A percentile compares a stretch with the other conserved stretches of the same genome.
phyloP scores from a whole-genome alignment of 1,140 invertebrate genomes.

The Drosophila burlai region DNA sequence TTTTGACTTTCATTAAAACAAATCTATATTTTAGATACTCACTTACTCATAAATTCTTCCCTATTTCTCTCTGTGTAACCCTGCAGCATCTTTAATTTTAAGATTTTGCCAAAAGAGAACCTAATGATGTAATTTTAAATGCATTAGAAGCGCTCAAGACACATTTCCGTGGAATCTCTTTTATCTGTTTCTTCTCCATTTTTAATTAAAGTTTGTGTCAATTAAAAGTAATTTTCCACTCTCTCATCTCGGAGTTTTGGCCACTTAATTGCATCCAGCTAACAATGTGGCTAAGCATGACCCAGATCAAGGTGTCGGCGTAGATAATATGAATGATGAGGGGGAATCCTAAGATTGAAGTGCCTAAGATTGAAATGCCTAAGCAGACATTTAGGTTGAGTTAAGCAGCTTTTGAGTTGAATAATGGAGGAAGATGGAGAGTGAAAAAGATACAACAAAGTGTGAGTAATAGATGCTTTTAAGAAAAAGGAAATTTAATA shows the following conservation, averaged over 20 bases:
- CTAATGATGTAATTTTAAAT: constrained; percentile 53
- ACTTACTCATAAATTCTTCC: too few species aligned
- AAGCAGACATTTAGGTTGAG: constrained; percentile 38
- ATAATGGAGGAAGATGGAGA: constrained; percentile 1
- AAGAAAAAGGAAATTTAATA: not conserved
- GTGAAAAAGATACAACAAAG: constrained; percentile 5
- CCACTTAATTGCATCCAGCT: constrained; percentile 56
- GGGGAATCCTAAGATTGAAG: constrained; percentile 45
- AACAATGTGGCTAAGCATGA: constrained; percentile 52
- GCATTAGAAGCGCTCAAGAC: constrained; percentile 34
- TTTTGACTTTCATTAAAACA: not conserved
- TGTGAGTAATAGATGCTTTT: not conserved
- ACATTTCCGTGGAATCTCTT: constrained; percentile 33
- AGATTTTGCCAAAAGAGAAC: constrained; percentile 25
- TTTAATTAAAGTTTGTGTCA: constrained; percentile 67
- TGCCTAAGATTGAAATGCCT: constrained; percentile 33
- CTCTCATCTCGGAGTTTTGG: constrained; percentile 33
- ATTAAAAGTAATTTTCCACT: constrained; percentile 72
- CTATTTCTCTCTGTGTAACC: not conserved
- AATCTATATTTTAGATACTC: too few species aligned
- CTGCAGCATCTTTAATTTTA: not conserved
- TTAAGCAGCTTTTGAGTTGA: constrained; percentile 16
- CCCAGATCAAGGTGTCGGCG: constrained; percentile 39
- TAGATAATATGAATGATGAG: constrained; percentile 35
- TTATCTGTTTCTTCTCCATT: constrained; percentile 28